Conservation (phyloP, 2,888 invertebrate genomes). For the Trisateles emortualis region DNA sequence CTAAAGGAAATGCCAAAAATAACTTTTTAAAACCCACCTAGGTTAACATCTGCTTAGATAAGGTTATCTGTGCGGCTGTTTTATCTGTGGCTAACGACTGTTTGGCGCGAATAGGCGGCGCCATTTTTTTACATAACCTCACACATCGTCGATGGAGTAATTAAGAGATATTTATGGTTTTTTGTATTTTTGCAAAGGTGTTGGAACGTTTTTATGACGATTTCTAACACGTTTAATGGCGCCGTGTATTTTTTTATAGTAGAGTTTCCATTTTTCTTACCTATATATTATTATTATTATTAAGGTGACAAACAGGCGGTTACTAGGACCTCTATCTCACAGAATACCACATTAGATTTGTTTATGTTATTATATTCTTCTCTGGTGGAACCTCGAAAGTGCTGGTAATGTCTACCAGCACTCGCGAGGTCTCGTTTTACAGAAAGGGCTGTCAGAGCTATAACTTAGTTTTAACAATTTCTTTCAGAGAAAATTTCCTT, state of each 20-base stretch:
- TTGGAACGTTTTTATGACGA: constrained; percentile 10
- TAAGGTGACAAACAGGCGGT: too few species aligned
- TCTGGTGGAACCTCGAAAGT: too few species aligned
- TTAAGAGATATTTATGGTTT: constrained; percentile 34
- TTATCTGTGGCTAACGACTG: constrained; percentile 48
- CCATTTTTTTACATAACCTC: constrained; percentile 50
- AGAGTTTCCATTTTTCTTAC: too few species aligned
- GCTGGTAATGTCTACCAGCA: too few species aligned
- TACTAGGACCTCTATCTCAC: too few species aligned
- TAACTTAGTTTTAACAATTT: too few species aligned
- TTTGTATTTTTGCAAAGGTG: constrained; percentile 23
- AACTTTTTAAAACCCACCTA: constrained; percentile 36
- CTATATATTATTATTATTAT: too few species aligned
- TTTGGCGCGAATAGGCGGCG: constrained; percentile 48
- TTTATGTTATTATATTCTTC: too few species aligned
- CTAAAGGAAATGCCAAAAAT: constrained; percentile 45
- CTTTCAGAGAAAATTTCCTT: too few species aligned
- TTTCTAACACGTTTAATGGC: constrained; percentile 6
- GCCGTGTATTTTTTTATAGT: not conserved
- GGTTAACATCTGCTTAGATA: constrained; percentile 45
- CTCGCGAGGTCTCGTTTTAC: too few species aligned
- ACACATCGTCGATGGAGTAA: constrained; percentile 47
- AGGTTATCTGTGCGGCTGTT: constrained; percentile 44
- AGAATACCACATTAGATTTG: too few species aligned
- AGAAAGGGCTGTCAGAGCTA: too few species aligned